A percentile compares a stretch with the other conserved stretches of the same genome.
These are phyloP conservation scores for Yponomeuta evonymella DNA, from an alignment of 2,888 invertebrate species.

Conservation along the genomic window DNA sequence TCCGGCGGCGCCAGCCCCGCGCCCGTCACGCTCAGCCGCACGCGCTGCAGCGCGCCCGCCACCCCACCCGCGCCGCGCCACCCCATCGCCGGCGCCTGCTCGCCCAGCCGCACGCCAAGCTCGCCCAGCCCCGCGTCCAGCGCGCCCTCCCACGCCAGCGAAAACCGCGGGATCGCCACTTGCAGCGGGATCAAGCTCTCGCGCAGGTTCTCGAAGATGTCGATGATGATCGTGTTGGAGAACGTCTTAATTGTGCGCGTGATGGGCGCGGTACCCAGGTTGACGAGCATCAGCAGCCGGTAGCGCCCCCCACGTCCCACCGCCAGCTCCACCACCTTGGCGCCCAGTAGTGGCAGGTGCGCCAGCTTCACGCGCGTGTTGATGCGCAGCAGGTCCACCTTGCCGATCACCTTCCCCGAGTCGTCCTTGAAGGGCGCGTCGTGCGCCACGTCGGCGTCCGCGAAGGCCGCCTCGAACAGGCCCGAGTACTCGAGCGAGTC, in stretches of 20 bases:
- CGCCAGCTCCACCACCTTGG: constrained; percentile 36
- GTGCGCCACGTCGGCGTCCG: constrained; percentile 23
- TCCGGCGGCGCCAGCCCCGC: constrained; percentile 17
- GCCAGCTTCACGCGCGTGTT: constrained; percentile 30
- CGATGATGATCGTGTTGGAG: constrained; percentile 26
- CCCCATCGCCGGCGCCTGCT: not conserved
- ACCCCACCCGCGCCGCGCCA: constrained; percentile 17
- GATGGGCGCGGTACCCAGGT: constrained; percentile 24
- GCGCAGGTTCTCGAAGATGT: constrained; percentile 28
- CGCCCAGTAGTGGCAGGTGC: constrained; percentile 28
- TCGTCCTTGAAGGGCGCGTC: constrained; percentile 34
- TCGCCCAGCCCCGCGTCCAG: not conserved
- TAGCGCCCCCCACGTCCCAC: constrained; percentile 32
- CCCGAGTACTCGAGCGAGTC: constrained; percentile 31
- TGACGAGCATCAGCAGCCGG: constrained; percentile 16
- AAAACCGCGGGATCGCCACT: constrained; percentile 33
- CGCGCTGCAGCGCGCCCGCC: constrained; percentile 1
- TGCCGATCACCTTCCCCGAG: constrained; percentile 27
- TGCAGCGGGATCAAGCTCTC: constrained; percentile 33
- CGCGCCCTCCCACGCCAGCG: constrained; percentile 26
- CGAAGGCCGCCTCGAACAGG: constrained; percentile 32
- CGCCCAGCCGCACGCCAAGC: constrained; percentile 12
- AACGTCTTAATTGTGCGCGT: constrained; percentile 26
- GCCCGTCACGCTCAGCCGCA: constrained; percentile 8
- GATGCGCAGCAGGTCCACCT: constrained; percentile 33